A percentile compares a stretch with the other conserved stretches of the same genome.
These are phyloP conservation scores for Eurystomus glaucurus DNA, from an alignment of 2,797 vertebrate genomes.

Conservation along the genomic window DNA sequence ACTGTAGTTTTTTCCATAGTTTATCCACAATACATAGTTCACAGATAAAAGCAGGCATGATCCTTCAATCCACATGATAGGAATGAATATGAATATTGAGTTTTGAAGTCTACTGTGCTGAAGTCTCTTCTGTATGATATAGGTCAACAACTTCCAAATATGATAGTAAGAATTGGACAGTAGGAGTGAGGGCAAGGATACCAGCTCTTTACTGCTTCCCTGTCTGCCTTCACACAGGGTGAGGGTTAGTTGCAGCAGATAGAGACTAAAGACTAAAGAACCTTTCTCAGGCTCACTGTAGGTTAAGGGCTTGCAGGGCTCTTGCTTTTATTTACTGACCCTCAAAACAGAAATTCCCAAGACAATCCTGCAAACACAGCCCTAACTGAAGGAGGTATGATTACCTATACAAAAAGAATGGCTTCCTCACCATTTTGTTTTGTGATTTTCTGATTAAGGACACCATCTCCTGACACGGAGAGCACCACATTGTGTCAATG, in stretches of 20 bases:
- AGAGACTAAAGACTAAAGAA: neutral
- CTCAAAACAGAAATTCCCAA: neutral
- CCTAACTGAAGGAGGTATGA: neutral
- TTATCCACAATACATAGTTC: neutral
- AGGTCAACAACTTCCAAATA: neutral
- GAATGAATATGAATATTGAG: neutral
- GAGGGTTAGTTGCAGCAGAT: neutral
- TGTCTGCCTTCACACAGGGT: neutral
- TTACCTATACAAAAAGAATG: neutral
- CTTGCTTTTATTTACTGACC: neutral
- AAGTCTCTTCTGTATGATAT: neutral
- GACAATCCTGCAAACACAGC: neutral
- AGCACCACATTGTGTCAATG: rapidly evolving
- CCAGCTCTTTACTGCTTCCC: neutral
- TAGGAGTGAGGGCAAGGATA: neutral
- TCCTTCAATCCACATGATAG: neutral
- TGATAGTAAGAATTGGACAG: neutral
- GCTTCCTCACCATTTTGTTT: neutral
- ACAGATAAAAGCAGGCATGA: neutral
- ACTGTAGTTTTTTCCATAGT: neutral
- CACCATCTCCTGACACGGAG: neutral
- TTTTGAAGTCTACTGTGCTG: neutral
- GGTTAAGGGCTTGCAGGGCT: neutral
- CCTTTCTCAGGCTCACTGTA: neutral
- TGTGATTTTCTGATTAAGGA: neutral